Conservation (phyloP, 1,140 invertebrate genomes). For the Drosophila paulistorum region DNA sequence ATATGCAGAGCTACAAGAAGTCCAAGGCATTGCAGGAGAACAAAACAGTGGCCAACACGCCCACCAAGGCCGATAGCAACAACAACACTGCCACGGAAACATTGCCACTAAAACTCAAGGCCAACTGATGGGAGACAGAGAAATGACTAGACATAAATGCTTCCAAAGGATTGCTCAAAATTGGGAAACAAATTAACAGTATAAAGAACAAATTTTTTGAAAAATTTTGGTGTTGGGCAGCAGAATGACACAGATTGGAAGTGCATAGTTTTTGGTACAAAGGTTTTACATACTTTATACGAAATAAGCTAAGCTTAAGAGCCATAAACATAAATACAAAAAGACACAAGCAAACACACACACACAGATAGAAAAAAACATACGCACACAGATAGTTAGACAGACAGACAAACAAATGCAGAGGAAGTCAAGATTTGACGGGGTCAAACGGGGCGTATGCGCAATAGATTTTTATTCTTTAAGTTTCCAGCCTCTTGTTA, state of each 20-base stretch:
- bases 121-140: slow-evolving; percentile 41
- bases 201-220: slow-evolving; percentile 33
- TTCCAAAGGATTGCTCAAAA: slow-evolving; percentile 50
- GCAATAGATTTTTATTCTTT: slow-evolving; percentile 27
- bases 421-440: slow-evolving; percentile 21
- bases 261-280: slow-evolving; percentile 70
- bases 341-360: slow-evolving; percentile 22
- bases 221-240: slow-evolving; percentile 72
- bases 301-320: slow-evolving; percentile 66
- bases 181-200: slow-evolving; percentile 43
- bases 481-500: slow-evolving; percentile 27
- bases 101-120: slow-evolving; percentile 60
- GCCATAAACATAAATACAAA: slow-evolving; percentile 59
- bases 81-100: slow-evolving; percentile 42
- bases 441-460: slow-evolving; percentile 42
- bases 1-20: slow-evolving; percentile 91
- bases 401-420: slow-evolving; percentile 28
- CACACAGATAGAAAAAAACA: neutral
- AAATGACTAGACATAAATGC: slow-evolving; percentile 24
- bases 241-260: slow-evolving; percentile 51
- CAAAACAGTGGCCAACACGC: slow-evolving; percentile 21
- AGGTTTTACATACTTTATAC: slow-evolving; percentile 62
- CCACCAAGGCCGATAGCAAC: slow-evolving; percentile 44
- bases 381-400: neutral
- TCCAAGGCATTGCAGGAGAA: slow-evolving; percentile 55